Evolutionary conservation across 2,113 vertebrate genomes (phyloP), one percentile per base, ranked within the genome.

Genomic region (Tachuris rubrigastra): DNA sequence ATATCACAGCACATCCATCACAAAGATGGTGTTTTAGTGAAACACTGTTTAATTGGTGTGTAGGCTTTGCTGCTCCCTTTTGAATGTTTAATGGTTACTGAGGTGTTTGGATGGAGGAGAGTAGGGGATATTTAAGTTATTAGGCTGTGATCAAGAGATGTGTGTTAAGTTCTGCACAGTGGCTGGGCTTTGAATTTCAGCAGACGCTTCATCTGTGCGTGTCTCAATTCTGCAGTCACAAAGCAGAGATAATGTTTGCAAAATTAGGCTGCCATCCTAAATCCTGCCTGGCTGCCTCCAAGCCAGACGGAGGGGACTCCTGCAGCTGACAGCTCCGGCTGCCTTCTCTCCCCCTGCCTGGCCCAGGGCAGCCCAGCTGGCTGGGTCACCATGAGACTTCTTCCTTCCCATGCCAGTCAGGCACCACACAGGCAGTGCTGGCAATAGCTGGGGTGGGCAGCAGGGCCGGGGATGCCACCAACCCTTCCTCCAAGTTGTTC

Each of bases 161-260:
- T 8, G 74, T 2, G 7, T 19, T 74, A 8, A 44, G 68, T 50
- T 60, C 47, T 65, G 72, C 0, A 13, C 27, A 12, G 58, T 2
- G 62, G 6, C 37, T 41, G 72, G 39, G 60, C 77, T 93, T 31
- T 60, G 66, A 24, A 37, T 91, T 89, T 73, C 56, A 31, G 80
- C 23, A 2, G 79, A 7, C 0, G 0, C 49, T 75, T 83, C 16
- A 5, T 75, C 69, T 75, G 35, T 10, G 39, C 0, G 0, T 13
- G 49, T 66, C 75, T 80, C 79, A 52, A 1, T 37, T 63, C 85
- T 89, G 28, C 15, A 41, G 67, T 11, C 0, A 0, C 49, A 66
- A 79, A 94, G 47, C 87, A 89, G 87, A 62, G 84, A 41, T 46
- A 27, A 75, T 3, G 25, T 69, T 82, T 69, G 81, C 80, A 76